These are phyloP conservation scores for Podarcis raffonei DNA, from an alignment of 2,113 vertebrate species.

Conservation along the genomic window DNA sequence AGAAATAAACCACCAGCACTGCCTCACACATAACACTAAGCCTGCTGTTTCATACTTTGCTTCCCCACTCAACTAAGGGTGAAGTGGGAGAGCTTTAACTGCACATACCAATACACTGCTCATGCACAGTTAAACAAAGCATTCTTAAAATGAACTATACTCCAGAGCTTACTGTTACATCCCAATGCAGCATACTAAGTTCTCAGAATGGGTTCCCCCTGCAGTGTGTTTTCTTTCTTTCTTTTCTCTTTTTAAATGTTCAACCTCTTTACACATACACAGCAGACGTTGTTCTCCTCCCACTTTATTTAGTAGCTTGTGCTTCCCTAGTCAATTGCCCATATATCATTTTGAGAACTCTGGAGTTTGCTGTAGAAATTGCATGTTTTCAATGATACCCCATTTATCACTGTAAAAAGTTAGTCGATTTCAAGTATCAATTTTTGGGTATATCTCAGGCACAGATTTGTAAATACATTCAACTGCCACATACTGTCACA, in stretches of 20 bases:
- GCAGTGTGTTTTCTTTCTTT: background rate
- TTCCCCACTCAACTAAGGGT: no score
- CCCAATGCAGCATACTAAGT: background rate
- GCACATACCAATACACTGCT: no score
- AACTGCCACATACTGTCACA: no score
- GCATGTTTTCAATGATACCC: background rate
- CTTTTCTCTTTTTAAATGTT: background rate
- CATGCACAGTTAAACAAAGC: no score
- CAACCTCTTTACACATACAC: no score
- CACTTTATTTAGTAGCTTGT: background rate
- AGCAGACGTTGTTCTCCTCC: background rate
- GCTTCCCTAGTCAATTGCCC: background rate
- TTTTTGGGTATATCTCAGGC: background rate
- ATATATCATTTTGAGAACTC: background rate
- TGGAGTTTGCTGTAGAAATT: background rate
- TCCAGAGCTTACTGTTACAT: no score
- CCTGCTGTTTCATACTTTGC: no score
- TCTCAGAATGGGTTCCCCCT: background rate
- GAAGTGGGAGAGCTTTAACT: no score
- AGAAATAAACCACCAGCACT: no score
- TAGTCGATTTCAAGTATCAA: background rate
- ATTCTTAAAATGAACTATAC: no score
- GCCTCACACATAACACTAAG: no score
- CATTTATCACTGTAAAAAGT: background rate
- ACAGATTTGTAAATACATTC: background rate